phyloP scores from a whole-genome alignment of 92 coral and sea anemone species.

The Paramuricea clavata region DNA sequence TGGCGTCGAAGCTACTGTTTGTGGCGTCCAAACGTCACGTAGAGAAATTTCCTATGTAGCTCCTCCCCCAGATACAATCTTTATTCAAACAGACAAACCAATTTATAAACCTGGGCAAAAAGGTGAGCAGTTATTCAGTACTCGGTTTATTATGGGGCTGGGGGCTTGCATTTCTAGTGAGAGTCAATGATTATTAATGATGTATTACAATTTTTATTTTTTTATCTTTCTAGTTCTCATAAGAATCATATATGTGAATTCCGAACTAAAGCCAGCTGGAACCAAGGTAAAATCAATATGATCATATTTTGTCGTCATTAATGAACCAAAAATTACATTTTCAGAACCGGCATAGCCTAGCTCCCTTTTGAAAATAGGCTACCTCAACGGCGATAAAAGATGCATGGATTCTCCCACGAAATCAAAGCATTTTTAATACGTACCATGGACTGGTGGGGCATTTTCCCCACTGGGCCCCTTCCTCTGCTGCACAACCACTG shows the following conservation, averaged over 20 bases:
- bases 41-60: conserved; percentile 45
- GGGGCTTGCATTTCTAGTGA: not conserved
- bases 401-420: too few relatives aligned
- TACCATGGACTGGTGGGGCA: too few relatives aligned
- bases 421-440: too few relatives aligned
- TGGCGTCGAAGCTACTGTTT: not conserved
- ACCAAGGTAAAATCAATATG: not conserved
- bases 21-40: not conserved
- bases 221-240: not conserved
- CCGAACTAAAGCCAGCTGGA: conserved; percentile 11
- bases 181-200: not conserved
- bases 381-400: too few relatives aligned
- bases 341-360: too few relatives aligned
- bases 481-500: too few relatives aligned
- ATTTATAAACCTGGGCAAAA: conserved; percentile 96
- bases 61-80: conserved; percentile 50
- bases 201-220: too few relatives aligned
- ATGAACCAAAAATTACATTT: too few relatives aligned
- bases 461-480: too few relatives aligned
- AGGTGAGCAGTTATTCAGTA: conserved; percentile 54
- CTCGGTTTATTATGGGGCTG: not conserved
- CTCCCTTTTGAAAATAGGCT: too few relatives aligned
- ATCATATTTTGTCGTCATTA: too few relatives aligned
- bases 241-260: not conserved
- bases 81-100: conserved; percentile 97